Base-by-base conservation (phyloP, 2,888 invertebrate genomes). In the Peribatodes rhomboidaria region DNA sequence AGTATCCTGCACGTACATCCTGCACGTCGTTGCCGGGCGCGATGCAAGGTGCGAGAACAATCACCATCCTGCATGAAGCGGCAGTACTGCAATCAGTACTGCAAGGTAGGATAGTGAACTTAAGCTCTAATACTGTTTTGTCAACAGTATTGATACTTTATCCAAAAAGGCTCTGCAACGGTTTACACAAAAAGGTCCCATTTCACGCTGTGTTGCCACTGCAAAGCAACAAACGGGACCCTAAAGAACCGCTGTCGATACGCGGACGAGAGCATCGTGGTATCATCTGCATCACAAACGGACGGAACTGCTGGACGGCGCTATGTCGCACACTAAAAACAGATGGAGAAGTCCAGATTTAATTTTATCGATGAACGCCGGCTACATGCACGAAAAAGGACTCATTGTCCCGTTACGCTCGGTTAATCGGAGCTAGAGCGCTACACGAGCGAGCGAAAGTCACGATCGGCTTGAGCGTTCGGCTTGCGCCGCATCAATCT, bases 251-350 rank as follows among this genome's bases (percentile, higher is more conserved):
- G n/a, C n/a, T 53, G 39, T 41, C 56, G 50, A 60, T 56, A 44
- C 46, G 18, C 35, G 18, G 22, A 50, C 60, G 16, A 56, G 20
- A 53, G 54, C 46, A 49, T 52, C 44, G 65, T 42, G 16, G 53
- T 49, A 50, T 53, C 70, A 84, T 87, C 83, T 86, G 83, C 85
- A 86, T 87, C 79, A 82, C 84, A 85, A 87, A 84, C 79, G 57
- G 37, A 47, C 57, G 49, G n/a, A 54, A 6, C 16, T 35, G n/a
- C 33, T 16, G 13, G 20, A 33, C 33, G 44, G 16, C n/a, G 2
- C 55, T 44, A 11, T 41, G 16, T 27, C 55, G 44, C 55, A 55
- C 13, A 55, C 18, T 44, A 44, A 2, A 1, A 3, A 31, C 54
- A 54, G 54, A 54, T 39, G 14, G 52, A 37, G 7, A 52, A 37